Conservation (phyloP, 1,140 invertebrate species). For the Zophobas atratus region DNA sequence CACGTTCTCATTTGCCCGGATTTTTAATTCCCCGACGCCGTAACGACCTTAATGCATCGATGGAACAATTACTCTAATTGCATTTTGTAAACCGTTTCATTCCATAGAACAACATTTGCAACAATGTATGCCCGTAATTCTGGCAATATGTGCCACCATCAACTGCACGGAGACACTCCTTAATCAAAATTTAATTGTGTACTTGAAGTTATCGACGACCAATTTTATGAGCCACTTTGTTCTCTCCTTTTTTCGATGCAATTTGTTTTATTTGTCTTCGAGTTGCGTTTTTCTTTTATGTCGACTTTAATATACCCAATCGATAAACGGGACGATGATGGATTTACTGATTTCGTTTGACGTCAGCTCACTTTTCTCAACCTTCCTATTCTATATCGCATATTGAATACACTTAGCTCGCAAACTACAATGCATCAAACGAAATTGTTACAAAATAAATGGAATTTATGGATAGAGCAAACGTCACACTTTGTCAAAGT, state of each 20-base stretch:
- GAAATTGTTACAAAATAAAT: constrained; percentile 22
- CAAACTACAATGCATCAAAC: constrained; percentile 9
- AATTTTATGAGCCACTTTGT: not conserved
- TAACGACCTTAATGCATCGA: constrained; percentile 14
- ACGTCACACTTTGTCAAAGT: constrained; percentile 3
- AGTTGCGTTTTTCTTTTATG: not conserved
- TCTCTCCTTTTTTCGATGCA: not conserved
- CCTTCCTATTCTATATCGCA: not conserved
- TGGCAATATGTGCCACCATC: not conserved
- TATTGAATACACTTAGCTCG: constrained; percentile 23
- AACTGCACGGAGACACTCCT: not conserved
- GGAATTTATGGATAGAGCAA: not conserved
- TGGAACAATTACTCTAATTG: constrained; percentile 7
- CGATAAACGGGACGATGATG: constrained; percentile 28
- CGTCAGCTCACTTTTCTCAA: constrained; percentile 24
- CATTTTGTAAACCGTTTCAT: not conserved
- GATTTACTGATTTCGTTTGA: constrained; percentile 32
- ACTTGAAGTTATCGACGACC: not conserved
- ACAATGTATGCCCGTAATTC: not conserved
- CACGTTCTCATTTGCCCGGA: constrained; percentile 9
- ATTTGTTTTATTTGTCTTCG: constrained; percentile 11
- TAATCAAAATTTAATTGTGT: not conserved
- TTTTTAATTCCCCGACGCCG: constrained; percentile 15
- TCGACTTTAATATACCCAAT: constrained; percentile 26
- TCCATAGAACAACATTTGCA: not conserved